Evolutionary conservation across 2,797 vertebrate genomes (phyloP).

Genomic region (Enteromius trimaculatus): DNA sequence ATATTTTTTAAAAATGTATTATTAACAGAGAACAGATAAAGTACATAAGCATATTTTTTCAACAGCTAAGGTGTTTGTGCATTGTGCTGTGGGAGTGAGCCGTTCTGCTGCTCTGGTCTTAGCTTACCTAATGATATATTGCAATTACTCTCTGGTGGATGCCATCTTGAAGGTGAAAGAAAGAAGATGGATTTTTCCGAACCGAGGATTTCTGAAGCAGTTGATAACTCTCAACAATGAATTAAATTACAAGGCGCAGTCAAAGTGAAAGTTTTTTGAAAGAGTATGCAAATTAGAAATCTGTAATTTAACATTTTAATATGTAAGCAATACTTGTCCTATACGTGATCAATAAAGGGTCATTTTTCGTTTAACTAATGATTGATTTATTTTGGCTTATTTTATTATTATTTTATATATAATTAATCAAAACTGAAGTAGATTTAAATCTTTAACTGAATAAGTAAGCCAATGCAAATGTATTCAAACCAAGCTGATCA

Average conservation of each 20-base stretch:
- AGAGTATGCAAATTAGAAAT: neutral
- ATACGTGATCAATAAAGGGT: neutral
- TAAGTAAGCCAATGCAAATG: slow-evolving; percentile 3
- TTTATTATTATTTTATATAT: neutral
- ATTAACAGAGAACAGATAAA: neutral
- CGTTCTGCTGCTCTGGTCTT: slow-evolving; percentile 79
- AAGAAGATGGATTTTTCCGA: slow-evolving; percentile 90
- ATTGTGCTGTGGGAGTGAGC: slow-evolving; percentile 82
- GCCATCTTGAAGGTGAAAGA: slow-evolving; percentile 73
- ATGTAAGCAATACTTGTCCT: neutral
- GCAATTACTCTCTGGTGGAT: slow-evolving; percentile 71
- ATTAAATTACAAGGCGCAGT: slow-evolving; percentile 62
- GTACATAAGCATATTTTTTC: neutral
- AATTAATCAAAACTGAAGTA: neutral
- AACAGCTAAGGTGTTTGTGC: slow-evolving; percentile 78
- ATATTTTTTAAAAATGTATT: neutral
- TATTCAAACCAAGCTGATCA: slow-evolving; percentile 16
- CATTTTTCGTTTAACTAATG: neutral
- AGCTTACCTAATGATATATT: slow-evolving; percentile 81
- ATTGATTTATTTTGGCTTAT: neutral
- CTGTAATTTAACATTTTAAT: neutral
- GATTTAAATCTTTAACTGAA: neutral
- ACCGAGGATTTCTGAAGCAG: slow-evolving; percentile 87
- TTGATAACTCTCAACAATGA: slow-evolving; percentile 80
- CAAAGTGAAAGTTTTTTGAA: neutral